Base-by-base conservation (phyloP, 2,113 vertebrate species). In the Leptobrachium leishanense region DNA sequence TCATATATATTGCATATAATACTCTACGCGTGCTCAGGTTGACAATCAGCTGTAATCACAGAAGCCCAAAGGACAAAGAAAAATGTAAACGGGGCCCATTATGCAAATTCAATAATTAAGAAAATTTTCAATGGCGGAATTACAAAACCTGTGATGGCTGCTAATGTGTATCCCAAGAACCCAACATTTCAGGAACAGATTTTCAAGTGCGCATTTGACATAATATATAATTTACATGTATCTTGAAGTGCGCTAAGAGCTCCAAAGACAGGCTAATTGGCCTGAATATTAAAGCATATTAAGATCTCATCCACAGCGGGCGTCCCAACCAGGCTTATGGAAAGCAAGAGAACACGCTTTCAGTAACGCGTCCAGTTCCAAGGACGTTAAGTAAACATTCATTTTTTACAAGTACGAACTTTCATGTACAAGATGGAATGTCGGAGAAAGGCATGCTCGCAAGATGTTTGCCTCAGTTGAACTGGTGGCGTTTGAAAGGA, bases 401-500 rank as follows among this genome's bases (percentile, higher is more conserved):
- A 66, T 74, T 68, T 46, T 46, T 43, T 66, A 54, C 77, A 64
- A 71, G 43, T 10, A 50, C n/a, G 43, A 39, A 20, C 50, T 7
- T 11, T 53, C 20, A n/a, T 50, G 53, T 72, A 53, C 57, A 62
- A 53, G 53, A 12, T 8, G 12, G 20, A 55, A 50, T 5, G 13
- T 68, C 15, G 7, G 50, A 43, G 68, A 40, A 9, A 46, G 43
- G 68, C 10, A 68, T 80, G 77, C 63, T 74, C 5, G n/a, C 71
- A 80, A 80, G 77, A 80, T 74, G 77, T 80, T 80, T 50, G 77
- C 77, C 77, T 80, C 31, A 73, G 12, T 59, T 80, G 77, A 80
- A 80, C 77, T 50, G 53, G 64, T 62, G 40, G 43, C 43, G 70
- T 41, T 5, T 41, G 42, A 74, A 43, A 43, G 70, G 53, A 72